Conservation (phyloP, 2,113 vertebrate species). For the mouse (Mus musculus) region DNA sequence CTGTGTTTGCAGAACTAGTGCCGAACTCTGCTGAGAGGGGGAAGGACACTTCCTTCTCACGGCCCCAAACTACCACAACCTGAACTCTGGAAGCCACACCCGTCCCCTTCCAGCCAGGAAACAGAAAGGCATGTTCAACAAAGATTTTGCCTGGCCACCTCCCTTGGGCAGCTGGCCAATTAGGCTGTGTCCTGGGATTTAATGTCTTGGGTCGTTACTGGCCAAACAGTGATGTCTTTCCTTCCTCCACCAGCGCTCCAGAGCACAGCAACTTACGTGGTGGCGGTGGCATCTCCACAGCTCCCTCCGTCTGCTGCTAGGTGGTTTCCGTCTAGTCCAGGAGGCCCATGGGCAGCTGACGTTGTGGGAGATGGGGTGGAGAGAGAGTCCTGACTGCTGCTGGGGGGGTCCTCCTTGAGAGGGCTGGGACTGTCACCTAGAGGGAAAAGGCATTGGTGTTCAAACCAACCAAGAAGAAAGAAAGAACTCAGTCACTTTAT, state of each 20-base stretch:
- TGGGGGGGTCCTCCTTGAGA: slow-evolving; percentile 90
- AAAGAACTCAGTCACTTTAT: slow-evolving; percentile 17
- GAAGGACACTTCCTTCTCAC: not conserved
- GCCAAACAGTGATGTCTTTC: accelerated
- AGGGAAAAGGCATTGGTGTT: slow-evolving; percentile 50
- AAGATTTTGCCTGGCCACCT: not conserved
- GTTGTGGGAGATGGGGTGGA: slow-evolving; percentile 94
- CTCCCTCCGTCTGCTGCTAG: slow-evolving; percentile 81
- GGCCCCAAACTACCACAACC: not conserved
- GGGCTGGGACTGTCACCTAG: slow-evolving; percentile 86
- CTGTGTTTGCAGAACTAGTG: not conserved
- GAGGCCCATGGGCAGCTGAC: slow-evolving; percentile 83
- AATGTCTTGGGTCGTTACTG: not conserved
- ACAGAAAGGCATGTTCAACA: not conserved
- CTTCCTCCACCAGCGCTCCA: not conserved
- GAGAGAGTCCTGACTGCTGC: slow-evolving; percentile 94
- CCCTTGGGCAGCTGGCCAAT: not conserved
- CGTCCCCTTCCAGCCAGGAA: not conserved
- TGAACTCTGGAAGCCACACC: not conserved
- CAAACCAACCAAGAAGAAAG: slow-evolving; percentile 37
- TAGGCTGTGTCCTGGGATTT: not conserved
- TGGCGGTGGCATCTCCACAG: slow-evolving; percentile 83
- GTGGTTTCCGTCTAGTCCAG: slow-evolving; percentile 87
- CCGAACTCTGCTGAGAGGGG: not conserved
- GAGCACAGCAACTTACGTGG: slow-evolving; percentile 82